Base-by-base conservation (phyloP, 2,113 vertebrate species). In the Prinia subflava region DNA sequence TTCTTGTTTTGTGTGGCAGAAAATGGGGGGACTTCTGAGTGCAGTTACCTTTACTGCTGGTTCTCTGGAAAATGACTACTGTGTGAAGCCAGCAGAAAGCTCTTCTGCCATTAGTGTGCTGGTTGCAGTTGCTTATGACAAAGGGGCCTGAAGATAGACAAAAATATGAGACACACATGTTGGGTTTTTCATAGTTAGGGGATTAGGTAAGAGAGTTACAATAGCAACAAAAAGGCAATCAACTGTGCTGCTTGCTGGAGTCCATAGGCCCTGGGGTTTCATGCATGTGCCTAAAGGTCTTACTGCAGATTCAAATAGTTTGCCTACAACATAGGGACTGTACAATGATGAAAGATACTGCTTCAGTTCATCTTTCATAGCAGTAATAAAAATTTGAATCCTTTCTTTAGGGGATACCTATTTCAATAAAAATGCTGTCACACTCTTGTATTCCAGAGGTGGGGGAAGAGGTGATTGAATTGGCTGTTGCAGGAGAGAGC, bases 61-160 rank as follows among this genome's bases (percentile, higher is more conserved):
- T 93, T 65, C 12, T 60, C 46, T 91, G 56, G 31, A 57, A 82
- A 76, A 56, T 41, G 4, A 17, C 22, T 73, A 12, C 21, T 39
- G 39, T 30, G 24, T 65, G 39, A 80, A 92, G n/a, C 13, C 13
- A 21, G 23, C 63, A 86, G 63, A 88, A 88, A 57, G 28, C 11
- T 73, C 49, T 87, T 89, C 52, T 64, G 42, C 52, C 46, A 1
- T 70, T 83, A 62, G 14, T 28, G 20, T 82, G 42, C 41, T 90
- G 30, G 31, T 79, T 88, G 67, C 57, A 64, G 39, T 85, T 91
- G 52, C 42, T 94, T 30, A 24, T 71, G 70, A 87, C 88, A 88
- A 27, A 82, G 35, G 44, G 41, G 17, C 59, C 70, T 90, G 85
- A 92, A 90, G 74, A 75, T 71, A 44, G 4, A 83, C n/a, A 57